Percentiles rank a stretch among this genome's conserved stretches.
These are phyloP conservation scores for Parnassius apollo DNA, from an alignment of 2,888 invertebrate species.

Conservation along the genomic window DNA sequence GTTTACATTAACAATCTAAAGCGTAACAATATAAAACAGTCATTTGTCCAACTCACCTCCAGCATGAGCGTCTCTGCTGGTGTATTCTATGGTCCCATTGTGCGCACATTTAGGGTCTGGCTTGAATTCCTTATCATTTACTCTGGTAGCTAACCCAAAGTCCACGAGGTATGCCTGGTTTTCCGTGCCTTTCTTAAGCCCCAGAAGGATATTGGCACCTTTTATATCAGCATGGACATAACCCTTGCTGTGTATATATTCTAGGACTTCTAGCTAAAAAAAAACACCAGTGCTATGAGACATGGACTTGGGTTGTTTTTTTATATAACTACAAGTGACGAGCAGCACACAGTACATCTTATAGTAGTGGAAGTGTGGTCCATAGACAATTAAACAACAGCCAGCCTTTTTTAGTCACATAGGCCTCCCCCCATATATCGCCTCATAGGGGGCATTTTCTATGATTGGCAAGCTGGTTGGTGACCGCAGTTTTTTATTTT, in stretches of 20 bases:
- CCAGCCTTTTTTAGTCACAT: too few relatives aligned
- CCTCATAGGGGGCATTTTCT: too few relatives aligned
- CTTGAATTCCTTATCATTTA: constrained; percentile 89
- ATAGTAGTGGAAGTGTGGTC: too few relatives aligned
- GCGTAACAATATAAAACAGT: not conserved
- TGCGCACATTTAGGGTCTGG: constrained; percentile 95
- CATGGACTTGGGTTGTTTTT: too few relatives aligned
- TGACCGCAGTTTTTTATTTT: too few relatives aligned
- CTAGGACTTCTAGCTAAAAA: constrained; percentile 90
- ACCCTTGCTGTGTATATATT: constrained; percentile 94
- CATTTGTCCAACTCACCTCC: constrained; percentile 81
- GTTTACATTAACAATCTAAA: too few relatives aligned
- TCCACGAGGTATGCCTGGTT: constrained; percentile 94
- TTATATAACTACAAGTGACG: too few relatives aligned
- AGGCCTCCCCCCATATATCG: too few relatives aligned
- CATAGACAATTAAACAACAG: too few relatives aligned
- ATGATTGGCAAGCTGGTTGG: too few relatives aligned
- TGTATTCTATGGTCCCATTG: constrained; percentile 98
- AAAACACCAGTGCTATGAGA: not conserved
- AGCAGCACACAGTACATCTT: too few relatives aligned
- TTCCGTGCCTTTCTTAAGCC: constrained; percentile 82
- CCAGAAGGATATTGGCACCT: constrained; percentile 94
- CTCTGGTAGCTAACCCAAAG: constrained; percentile 93
- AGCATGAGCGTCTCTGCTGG: constrained; percentile 96
- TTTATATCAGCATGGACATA: constrained; percentile 98